Evolutionary conservation across 1,140 invertebrate species (phyloP).

Genomic region (Telenomus remus): DNA sequence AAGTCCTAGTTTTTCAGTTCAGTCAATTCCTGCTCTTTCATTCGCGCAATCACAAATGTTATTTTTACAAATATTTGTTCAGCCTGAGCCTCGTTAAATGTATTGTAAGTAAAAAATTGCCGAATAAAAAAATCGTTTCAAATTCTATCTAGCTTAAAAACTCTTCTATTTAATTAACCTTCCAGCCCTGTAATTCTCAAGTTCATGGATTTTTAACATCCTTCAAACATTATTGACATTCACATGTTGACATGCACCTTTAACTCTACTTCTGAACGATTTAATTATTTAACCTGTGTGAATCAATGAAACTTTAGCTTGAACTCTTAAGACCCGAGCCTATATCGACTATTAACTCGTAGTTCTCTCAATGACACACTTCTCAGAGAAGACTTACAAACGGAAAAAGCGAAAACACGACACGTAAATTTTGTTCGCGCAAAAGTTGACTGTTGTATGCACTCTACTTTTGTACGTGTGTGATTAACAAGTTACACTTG

Average conservation of each 20-base stretch:
- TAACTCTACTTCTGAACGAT: constrained; percentile 10
- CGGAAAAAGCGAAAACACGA: constrained; percentile 24
- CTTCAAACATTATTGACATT: too few relatives aligned
- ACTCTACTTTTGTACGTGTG: not conserved
- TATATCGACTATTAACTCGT: constrained; percentile 45
- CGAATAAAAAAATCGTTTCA: too few relatives aligned
- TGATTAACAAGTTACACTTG: not conserved
- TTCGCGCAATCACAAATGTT: too few relatives aligned
- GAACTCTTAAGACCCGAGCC: constrained; percentile 25
- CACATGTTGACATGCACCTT: not conserved
- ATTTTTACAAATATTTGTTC: too few relatives aligned
- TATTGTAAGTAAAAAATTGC: too few relatives aligned
- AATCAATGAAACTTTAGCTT: constrained; percentile 51
- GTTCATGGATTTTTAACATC: too few relatives aligned
- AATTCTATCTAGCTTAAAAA: too few relatives aligned
- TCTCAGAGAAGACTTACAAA: constrained; percentile 38
- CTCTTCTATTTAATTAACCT: too few relatives aligned
- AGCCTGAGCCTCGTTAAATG: too few relatives aligned
- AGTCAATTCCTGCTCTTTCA: too few relatives aligned
- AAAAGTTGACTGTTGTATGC: not conserved
- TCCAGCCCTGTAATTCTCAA: too few relatives aligned
- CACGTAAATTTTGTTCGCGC: constrained; percentile 1
- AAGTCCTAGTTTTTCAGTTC: too few relatives aligned
- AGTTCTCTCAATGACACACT: constrained; percentile 46
- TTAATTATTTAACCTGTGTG: constrained; percentile 39